Conservation (phyloP, 2,888 invertebrate species). For the Tubulanus polymorphus region DNA sequence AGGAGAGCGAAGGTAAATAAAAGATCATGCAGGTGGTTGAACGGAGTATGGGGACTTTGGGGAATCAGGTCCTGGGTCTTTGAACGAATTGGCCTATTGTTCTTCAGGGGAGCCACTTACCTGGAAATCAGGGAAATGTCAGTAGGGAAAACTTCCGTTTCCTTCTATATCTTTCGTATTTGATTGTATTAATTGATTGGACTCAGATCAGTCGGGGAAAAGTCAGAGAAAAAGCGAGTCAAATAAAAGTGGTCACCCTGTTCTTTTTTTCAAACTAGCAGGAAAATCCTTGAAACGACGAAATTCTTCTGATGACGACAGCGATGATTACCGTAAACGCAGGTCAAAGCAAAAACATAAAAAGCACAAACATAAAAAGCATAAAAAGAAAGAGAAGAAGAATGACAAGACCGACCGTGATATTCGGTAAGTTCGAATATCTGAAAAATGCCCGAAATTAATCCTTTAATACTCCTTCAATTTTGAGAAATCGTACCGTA, state of each 20-base stretch:
- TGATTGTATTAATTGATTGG: too few species aligned
- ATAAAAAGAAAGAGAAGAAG: constrained; percentile 58
- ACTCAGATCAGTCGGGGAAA: too few species aligned
- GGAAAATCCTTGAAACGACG: constrained; percentile 12
- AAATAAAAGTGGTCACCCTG: too few species aligned
- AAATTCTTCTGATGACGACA: constrained; percentile 23
- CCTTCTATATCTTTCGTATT: too few species aligned
- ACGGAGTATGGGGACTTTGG: background rate
- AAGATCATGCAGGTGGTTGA: background rate
- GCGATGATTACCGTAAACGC: constrained; percentile 65
- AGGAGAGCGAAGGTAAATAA: background rate
- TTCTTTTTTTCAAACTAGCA: too few species aligned
- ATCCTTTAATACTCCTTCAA: too few species aligned
- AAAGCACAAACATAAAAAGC: constrained; percentile 80
- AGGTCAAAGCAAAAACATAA: constrained; percentile 76
- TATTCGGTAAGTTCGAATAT: background rate
- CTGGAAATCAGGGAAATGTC: too few species aligned
- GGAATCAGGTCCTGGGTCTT: background rate
- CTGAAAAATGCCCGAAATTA: background rate
- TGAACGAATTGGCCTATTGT: too few species aligned
- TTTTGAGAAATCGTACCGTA: too few species aligned
- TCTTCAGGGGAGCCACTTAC: too few species aligned
- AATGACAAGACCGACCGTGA: constrained; percentile 14
- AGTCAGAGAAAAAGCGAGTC: too few species aligned
- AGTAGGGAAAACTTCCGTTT: too few species aligned